A percentile compares a stretch with the other conserved stretches of the same genome.
These are phyloP conservation scores for Sebastes glaucus DNA, from an alignment of 2,797 vertebrate genomes.

Conservation along the genomic window DNA sequence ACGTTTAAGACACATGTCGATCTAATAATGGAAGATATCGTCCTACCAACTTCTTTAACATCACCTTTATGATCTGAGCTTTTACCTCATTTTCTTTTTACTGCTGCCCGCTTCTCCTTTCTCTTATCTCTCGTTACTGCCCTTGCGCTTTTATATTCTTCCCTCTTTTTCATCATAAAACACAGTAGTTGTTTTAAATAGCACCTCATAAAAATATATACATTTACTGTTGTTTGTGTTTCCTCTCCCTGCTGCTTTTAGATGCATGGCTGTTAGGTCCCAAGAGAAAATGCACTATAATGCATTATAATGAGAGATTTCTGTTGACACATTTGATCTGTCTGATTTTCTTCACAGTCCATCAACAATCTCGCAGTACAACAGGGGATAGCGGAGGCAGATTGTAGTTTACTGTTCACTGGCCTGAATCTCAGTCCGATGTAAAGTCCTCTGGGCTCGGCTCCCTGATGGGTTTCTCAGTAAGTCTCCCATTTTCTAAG, in stretches of 20 bases:
- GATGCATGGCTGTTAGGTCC: neutral
- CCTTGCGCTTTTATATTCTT: conserved; percentile 36
- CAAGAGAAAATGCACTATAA: neutral
- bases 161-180: conserved; percentile 41
- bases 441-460: conserved; percentile 21
- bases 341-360: conserved; percentile 3
- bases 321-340: neutral
- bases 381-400: conserved; percentile 22
- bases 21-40: neutral
- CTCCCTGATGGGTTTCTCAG: conserved; percentile 4
- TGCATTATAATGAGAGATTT: neutral
- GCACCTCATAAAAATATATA: neutral
- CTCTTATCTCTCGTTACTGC: conserved; percentile 13
- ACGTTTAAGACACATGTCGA: neutral
- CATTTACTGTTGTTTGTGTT: neutral
- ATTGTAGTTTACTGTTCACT: conserved; percentile 58
- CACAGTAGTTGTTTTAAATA: neutral
- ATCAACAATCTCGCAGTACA: conserved; percentile 2
- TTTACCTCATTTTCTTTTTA: conserved; percentile 12
- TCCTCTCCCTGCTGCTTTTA: neutral
- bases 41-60: neutral
- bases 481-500: conserved; percentile 4
- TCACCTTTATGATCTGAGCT: neutral
- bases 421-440: conserved; percentile 43
- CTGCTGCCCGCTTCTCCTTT: conserved; percentile 31